Percentiles rank a stretch among this genome's conserved stretches.
Evolutionary conservation across 2,797 vertebrate species (phyloP).

Genomic region (Phalloptychus januarius): DNA sequence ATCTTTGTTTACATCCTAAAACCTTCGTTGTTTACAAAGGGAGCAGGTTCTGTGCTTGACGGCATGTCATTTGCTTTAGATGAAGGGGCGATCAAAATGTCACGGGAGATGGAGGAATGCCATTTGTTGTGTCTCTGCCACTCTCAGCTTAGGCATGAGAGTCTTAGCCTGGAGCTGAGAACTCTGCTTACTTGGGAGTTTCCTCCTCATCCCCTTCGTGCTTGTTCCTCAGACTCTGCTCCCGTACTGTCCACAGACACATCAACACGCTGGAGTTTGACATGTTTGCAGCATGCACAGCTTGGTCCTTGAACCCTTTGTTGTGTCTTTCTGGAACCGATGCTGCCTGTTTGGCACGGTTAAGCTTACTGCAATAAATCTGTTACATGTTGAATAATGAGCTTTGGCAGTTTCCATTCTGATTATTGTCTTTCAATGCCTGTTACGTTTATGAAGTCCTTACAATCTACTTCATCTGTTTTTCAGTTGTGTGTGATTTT

Average conservation of each 20-base stretch:
- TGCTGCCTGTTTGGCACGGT: constrained; percentile 22
- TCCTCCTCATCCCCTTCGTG: constrained; percentile 29
- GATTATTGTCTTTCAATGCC: no score
- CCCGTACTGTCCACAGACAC: constrained; percentile 34
- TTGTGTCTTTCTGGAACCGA: constrained; percentile 21
- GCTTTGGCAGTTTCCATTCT: no score
- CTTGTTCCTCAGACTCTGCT: constrained; percentile 32
- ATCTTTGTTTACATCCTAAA: background rate
- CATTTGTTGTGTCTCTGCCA: constrained; percentile 38
- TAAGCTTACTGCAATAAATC: no score
- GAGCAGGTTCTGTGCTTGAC: constrained; percentile 7
- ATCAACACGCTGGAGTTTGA: constrained; percentile 45
- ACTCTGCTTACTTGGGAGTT: constrained; percentile 33
- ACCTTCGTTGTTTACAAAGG: background rate
- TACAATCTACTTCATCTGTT: no score
- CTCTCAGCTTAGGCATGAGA: constrained; percentile 30
- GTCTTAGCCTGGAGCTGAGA: constrained; percentile 35
- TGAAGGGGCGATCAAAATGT: constrained; percentile 19
- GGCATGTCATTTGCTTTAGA: constrained; percentile 17
- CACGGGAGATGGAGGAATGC: constrained; percentile 27
- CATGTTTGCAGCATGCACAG: constrained; percentile 29
- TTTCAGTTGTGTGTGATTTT: no score
- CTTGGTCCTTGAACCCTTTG: constrained; percentile 17
- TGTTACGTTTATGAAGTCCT: no score
- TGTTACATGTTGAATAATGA: no score